These are phyloP conservation scores for Chorisops tibialis DNA, from an alignment of 2,888 invertebrate species.

Conservation along the genomic window DNA sequence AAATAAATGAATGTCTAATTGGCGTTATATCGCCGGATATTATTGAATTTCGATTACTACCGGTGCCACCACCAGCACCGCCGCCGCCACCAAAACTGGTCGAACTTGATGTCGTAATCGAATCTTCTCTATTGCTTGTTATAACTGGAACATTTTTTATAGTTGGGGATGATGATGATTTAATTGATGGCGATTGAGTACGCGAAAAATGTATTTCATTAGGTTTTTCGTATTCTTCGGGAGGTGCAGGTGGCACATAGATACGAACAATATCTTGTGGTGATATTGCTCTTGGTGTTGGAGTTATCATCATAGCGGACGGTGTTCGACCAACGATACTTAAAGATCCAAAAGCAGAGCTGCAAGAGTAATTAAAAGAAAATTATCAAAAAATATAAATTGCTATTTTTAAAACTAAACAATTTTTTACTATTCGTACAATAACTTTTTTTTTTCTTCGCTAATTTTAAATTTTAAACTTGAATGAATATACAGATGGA, in stretches of 20 bases:
- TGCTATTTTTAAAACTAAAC: too few species aligned
- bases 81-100: slow-evolving; percentile 8
- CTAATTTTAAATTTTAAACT: too few species aligned
- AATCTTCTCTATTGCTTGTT: slow-evolving; percentile 17
- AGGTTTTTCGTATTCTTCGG: slow-evolving; percentile 27
- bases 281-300: slow-evolving; percentile 37
- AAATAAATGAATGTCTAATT: slow-evolving; percentile 26
- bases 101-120: slow-evolving; percentile 6
- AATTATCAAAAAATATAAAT: too few species aligned
- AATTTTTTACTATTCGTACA: too few species aligned
- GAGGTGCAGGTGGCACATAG: slow-evolving; percentile 36
- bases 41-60: slow-evolving; percentile 33
- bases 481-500: too few species aligned
- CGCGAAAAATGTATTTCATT: slow-evolving; percentile 6
- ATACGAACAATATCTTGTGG: slow-evolving; percentile 38
- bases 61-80: slow-evolving; percentile 12
- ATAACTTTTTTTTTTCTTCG: too few species aligned
- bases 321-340: slow-evolving; percentile 35
- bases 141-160: background rate
- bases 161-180: background rate
- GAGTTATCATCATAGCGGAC: slow-evolving; percentile 36
- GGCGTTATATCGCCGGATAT: slow-evolving; percentile 32
- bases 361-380: slow-evolving; percentile 7
- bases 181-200: background rate
- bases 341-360: slow-evolving; percentile 36